A percentile compares a stretch with the other conserved stretches of the same genome.
Conservation (phyloP, 2,888 invertebrate species). For the Cosmia trapezina region DNA sequence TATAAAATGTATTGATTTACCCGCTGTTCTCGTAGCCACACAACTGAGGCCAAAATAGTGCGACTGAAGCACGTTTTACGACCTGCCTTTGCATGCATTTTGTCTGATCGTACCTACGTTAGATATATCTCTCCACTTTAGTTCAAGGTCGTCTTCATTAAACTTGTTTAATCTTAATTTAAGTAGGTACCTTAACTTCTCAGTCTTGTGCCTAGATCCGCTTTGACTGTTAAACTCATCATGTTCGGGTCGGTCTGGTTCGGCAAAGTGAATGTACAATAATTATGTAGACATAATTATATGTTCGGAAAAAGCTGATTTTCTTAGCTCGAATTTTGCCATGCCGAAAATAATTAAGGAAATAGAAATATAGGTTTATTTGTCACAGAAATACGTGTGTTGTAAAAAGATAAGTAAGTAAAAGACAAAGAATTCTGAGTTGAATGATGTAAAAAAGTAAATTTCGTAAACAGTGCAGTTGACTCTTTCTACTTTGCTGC, state of each 20-base stretch:
- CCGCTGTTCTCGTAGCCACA: constrained; percentile 22
- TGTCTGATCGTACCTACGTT: constrained; percentile 15
- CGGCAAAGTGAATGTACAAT: background rate
- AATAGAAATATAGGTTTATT: too few species aligned
- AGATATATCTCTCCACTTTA: background rate
- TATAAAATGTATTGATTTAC: background rate
- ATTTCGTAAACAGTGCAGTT: too few species aligned
- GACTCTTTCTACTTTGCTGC: too few species aligned
- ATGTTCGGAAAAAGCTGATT: background rate
- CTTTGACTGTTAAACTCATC: background rate
- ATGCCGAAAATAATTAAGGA: too few species aligned
- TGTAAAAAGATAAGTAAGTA: too few species aligned
- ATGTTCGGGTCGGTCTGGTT: background rate
- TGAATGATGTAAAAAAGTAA: too few species aligned
- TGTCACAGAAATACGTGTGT: too few species aligned
- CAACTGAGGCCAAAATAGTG: constrained; percentile 20
- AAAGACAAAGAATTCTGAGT: too few species aligned
- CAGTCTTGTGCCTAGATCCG: background rate
- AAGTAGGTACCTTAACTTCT: background rate
- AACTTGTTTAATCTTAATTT: background rate
- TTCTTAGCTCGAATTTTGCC: background rate
- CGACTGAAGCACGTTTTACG: constrained; percentile 33
- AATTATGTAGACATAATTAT: background rate
- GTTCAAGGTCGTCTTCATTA: background rate
- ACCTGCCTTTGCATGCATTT: constrained; percentile 22